Conservation (phyloP, 2,113 vertebrate genomes). For the Oncorhynchus mykiss region DNA sequence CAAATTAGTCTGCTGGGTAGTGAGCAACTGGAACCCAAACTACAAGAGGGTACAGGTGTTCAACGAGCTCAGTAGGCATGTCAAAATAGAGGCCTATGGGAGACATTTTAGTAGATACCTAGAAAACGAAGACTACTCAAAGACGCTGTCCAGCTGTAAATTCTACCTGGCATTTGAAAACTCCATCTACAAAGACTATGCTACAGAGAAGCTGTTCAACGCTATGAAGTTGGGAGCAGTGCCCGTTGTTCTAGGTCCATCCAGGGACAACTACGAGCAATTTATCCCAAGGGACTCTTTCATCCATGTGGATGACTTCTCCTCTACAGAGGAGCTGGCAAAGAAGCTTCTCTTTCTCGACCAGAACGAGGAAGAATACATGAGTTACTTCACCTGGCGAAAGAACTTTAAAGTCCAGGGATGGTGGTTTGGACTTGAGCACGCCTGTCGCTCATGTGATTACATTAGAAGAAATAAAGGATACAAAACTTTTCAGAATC, state of each 20-base stretch:
- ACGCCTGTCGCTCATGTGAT: constrained; percentile 81
- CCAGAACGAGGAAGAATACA: constrained; percentile 78
- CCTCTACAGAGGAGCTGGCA: constrained; percentile 78
- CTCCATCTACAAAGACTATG: constrained; percentile 84
- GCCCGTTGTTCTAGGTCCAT: constrained; percentile 79
- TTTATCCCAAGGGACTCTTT: constrained; percentile 83
- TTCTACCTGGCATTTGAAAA: constrained; percentile 87
- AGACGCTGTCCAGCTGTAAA: constrained; percentile 80
- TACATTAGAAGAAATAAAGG: constrained; percentile 81
- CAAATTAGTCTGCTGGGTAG: too few species aligned
- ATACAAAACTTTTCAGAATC: constrained; percentile 79
- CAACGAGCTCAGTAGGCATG: constrained; percentile 80
- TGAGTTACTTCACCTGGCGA: constrained; percentile 82
- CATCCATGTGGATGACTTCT: constrained; percentile 84
- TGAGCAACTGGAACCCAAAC: constrained; percentile 45
- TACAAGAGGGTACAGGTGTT: constrained; percentile 83
- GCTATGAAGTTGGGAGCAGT: constrained; percentile 79
- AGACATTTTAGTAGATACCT: constrained; percentile 82
- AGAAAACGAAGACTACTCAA: constrained; percentile 73
- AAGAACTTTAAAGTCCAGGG: constrained; percentile 78
- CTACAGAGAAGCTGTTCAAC: constrained; percentile 82
- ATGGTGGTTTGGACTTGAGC: constrained; percentile 79
- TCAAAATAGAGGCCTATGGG: constrained; percentile 80
- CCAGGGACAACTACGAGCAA: constrained; percentile 84
- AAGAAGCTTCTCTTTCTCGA: constrained; percentile 80